Conservation (phyloP, 2,113 vertebrate species). For the Globicephala melas region DNA sequence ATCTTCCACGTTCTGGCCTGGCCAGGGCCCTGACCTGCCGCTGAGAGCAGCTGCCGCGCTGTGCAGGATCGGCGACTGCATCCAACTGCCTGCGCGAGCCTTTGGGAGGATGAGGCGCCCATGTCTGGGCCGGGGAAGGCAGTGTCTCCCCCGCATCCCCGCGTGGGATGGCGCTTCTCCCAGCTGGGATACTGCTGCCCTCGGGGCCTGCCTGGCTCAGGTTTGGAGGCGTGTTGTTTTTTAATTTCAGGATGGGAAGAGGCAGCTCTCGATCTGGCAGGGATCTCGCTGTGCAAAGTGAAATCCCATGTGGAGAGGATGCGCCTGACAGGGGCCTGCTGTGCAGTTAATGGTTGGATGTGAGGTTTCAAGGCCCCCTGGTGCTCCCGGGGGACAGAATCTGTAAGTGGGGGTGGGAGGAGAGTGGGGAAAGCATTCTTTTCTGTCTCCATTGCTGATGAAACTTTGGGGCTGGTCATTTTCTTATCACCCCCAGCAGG, state of each 20-base stretch:
- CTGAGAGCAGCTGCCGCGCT: not conserved
- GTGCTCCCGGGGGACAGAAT: rapidly evolving
- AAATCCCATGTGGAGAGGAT: not conserved
- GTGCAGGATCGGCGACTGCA: not conserved
- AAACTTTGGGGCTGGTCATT: not conserved
- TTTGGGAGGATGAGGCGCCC: rapidly evolving
- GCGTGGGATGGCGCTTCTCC: not conserved
- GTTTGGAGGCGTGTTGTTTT: not conserved
- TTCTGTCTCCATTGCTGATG: not conserved
- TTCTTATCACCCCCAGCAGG: no score
- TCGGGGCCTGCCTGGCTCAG: not conserved
- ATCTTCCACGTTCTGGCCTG: rapidly evolving
- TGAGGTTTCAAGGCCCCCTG: not conserved
- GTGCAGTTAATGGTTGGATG: not conserved
- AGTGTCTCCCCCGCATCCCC: not conserved
- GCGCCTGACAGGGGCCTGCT: not conserved
- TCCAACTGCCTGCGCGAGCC: not conserved
- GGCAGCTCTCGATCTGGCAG: not conserved
- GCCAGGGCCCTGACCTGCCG: not conserved
- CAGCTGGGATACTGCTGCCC: not conserved
- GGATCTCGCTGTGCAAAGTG: not conserved
- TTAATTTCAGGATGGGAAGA: not conserved
- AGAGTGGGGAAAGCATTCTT: not conserved
- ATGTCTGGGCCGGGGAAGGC: no score
- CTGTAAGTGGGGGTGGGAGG: not conserved